A percentile compares a stretch with the other conserved stretches of the same genome.
Conservation (phyloP, 2,113 vertebrate species). For the Indicator maculatus region DNA sequence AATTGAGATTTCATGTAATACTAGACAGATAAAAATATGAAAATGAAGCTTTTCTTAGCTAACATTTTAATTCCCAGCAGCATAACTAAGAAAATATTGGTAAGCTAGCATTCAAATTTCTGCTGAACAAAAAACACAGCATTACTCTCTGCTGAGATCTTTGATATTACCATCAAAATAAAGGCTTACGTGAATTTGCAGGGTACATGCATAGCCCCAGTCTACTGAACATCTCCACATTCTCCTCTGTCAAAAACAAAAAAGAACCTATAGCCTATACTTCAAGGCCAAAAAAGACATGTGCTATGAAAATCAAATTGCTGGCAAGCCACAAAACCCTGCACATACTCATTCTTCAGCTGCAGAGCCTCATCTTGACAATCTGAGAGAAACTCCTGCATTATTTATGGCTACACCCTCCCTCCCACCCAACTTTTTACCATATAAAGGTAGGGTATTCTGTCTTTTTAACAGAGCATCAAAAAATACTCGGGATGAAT, state of each 20-base stretch:
- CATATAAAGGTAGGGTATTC: not conserved
- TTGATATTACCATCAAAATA: not conserved
- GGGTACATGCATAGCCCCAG: not conserved
- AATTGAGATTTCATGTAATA: not conserved
- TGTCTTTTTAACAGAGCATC: not conserved
- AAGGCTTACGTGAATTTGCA: not conserved
- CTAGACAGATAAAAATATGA: not conserved
- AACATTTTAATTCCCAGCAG: not conserved
- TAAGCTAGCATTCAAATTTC: not conserved
- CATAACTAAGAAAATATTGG: not conserved
- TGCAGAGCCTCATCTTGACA: not conserved
- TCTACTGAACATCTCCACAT: not conserved
- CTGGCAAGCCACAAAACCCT: not conserved
- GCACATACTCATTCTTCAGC: not conserved
- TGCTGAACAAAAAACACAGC: not conserved
- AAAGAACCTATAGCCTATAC: not conserved
- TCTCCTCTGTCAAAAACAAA: not conserved
- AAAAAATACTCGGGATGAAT: not conserved
- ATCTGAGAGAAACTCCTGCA: accelerated
- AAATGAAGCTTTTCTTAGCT: not conserved
- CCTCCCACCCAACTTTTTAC: not conserved
- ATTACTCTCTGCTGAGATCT: not conserved
- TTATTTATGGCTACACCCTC: not conserved
- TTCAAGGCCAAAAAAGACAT: not conserved
- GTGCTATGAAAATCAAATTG: not conserved